Conservation (phyloP, 2,797 vertebrate genomes). For the Mastacembelus armatus region DNA sequence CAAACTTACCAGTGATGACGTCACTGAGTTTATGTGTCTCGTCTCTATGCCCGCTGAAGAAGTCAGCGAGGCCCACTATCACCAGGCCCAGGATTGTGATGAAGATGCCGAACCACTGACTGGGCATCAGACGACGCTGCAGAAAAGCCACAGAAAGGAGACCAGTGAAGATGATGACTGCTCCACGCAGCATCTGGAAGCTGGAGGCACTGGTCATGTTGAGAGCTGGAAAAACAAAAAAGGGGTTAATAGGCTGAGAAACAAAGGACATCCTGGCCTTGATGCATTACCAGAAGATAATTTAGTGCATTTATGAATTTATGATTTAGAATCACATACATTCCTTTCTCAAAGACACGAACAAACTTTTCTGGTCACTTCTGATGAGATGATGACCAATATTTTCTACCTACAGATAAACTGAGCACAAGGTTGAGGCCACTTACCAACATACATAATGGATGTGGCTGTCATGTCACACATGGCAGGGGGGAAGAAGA, state of each 20-base stretch:
- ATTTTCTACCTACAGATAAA: background rate
- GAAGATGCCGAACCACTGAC: constrained; percentile 92
- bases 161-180: constrained; percentile 94
- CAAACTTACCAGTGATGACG: constrained; percentile 89
- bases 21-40: constrained; percentile 86
- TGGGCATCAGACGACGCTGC: constrained; percentile 83
- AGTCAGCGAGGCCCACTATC: constrained; percentile 91
- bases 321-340: no score
- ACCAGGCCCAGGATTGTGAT: constrained; percentile 91
- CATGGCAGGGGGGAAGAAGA: constrained; percentile 92
- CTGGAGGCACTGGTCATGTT: constrained; percentile 97
- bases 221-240: constrained; percentile 80
- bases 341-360: background rate
- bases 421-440: background rate
- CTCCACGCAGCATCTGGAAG: constrained; percentile 96
- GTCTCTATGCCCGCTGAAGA: constrained; percentile 74
- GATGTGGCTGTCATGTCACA: constrained; percentile 94
- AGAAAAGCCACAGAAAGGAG: constrained; percentile 94
- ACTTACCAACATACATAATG: constrained; percentile 95
- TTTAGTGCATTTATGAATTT: no score
- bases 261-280: background rate
- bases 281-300: no score
- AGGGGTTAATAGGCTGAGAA: fast-evolving
- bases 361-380: background rate
- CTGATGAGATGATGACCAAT: background rate